phyloP scores from a whole-genome alignment of 2,113 vertebrate genomes.

The Macrotis lagotis region DNA sequence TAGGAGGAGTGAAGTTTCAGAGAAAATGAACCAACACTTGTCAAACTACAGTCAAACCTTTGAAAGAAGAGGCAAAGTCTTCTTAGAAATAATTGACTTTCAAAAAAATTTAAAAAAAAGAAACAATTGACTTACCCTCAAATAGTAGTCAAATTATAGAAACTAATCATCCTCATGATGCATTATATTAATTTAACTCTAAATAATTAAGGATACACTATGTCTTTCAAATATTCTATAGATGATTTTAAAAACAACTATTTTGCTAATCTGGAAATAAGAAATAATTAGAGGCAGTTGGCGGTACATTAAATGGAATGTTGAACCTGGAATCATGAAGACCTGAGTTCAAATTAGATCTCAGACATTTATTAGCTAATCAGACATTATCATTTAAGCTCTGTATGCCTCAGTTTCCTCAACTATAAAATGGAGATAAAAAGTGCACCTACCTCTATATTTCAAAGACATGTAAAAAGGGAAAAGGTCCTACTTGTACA shows the following conservation, averaged over 20 bases:
- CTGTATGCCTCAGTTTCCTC: neutral
- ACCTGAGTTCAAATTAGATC: neutral
- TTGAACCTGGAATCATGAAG: too few relatives aligned
- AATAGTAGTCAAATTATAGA: conserved; percentile 28
- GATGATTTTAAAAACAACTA: conserved; percentile 21
- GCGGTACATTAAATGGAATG: neutral
- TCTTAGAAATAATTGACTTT: conserved; percentile 51
- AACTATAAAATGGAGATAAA: neutral
- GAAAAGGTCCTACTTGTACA: too few relatives aligned
- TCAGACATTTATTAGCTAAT: neutral
- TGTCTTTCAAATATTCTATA: neutral
- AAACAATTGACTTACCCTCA: conserved; percentile 46
- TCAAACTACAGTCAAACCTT: conserved; percentile 47
- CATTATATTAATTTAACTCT: conserved; percentile 24
- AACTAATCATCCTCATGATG: neutral
- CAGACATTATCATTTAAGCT: neutral
- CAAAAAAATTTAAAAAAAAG: too few relatives aligned
- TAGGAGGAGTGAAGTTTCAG: conserved; percentile 67
- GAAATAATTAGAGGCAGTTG: neutral
- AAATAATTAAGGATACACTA: conserved; percentile 19
- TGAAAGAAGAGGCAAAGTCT: conserved; percentile 6
- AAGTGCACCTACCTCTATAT: neutral
- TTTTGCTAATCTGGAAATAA: conserved; percentile 21
- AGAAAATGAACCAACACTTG: conserved; percentile 35
- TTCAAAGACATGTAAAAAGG: too few relatives aligned